Conservation (phyloP, 2,797 vertebrate genomes). For the Antrozous pallidus region DNA sequence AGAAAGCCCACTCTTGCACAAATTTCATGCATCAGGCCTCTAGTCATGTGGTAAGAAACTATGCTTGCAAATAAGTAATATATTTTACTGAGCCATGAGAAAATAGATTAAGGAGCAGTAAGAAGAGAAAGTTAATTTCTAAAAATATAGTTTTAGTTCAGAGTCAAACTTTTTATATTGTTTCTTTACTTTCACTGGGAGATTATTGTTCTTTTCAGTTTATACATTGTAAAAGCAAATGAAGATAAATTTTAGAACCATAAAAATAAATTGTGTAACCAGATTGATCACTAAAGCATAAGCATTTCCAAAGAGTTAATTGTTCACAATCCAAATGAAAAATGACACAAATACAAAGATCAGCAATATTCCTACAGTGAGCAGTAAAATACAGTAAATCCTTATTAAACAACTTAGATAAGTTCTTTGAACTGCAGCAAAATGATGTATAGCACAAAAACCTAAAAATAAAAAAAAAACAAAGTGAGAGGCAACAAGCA, state of each 20-base stretch:
- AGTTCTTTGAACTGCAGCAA: not conserved
- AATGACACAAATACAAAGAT: not conserved
- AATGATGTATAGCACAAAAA: not conserved
- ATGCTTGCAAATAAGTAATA: not conserved
- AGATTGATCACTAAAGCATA: constrained; percentile 18
- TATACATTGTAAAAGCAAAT: not conserved
- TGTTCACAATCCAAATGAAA: constrained; percentile 27
- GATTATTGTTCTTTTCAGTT: constrained; percentile 18
- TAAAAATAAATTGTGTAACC: constrained; percentile 43
- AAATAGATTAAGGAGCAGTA: not conserved
- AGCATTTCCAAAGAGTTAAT: constrained; percentile 40
- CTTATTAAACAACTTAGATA: not conserved
- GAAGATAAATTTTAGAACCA: not conserved
- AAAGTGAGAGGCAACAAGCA: not conserved
- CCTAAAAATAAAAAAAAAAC: not conserved
- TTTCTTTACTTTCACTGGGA: not conserved
- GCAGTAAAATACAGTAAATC: not conserved
- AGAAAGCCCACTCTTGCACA: too few species aligned
- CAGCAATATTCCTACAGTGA: constrained; percentile 1
- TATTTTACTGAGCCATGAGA: not conserved
- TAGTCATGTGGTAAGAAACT: not conserved
- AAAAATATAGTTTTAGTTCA: not conserved
- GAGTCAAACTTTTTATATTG: not conserved
- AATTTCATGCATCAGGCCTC: too few species aligned
- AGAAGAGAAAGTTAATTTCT: not conserved